Base-by-base conservation (phyloP, 2,888 invertebrate genomes). In the Plagodis dolabraria region DNA sequence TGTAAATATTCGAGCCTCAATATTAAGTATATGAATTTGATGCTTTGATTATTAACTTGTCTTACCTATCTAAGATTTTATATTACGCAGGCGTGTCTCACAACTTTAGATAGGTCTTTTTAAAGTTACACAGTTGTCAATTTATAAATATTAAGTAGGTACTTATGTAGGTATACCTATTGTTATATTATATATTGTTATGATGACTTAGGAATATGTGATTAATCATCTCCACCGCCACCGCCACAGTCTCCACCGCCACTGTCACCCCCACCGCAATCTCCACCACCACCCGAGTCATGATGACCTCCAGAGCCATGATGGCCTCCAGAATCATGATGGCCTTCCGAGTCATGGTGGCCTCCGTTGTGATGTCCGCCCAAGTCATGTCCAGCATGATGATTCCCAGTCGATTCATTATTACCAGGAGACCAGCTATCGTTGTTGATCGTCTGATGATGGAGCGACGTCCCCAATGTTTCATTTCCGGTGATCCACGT, bases 261-360 rank as follows among this genome's bases (percentile, higher is more conserved):
- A 7, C 44, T 36, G 33, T 47, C 53, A 10, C 47, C 59, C 5
- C 47, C 53, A 0, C 36, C 47, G 47, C 58, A 38, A 12, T 45
- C 53, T 33, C 53, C 52, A 33, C 63, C 63, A 33, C 47, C 51
- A 1, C 45, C n/a, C n/a, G n/a, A n/a, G 6, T 47, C 35, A n/a
- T 47, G n/a, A 60, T 47, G 22, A n/a, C 47, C 42, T 2, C 53
- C 53, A 6, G 49, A 38, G 12, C 40, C 56, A 5, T 50, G 47
- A 46, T 50, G 50, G 7, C 51, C 56, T 0, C 54, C 57, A 0
- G 35, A 48, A 47, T 51, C 36, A 36, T 55, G 54, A 34, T 48
- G 54, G 2, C 11, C 45, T 12, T 47, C 55, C 9, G 47, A 53
- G 12, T 8, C 43, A 12, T 61, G 47, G 40, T 56, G 4, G 33